Conservation (phyloP, 2,888 invertebrate genomes). For the Zelleria hepariella region DNA sequence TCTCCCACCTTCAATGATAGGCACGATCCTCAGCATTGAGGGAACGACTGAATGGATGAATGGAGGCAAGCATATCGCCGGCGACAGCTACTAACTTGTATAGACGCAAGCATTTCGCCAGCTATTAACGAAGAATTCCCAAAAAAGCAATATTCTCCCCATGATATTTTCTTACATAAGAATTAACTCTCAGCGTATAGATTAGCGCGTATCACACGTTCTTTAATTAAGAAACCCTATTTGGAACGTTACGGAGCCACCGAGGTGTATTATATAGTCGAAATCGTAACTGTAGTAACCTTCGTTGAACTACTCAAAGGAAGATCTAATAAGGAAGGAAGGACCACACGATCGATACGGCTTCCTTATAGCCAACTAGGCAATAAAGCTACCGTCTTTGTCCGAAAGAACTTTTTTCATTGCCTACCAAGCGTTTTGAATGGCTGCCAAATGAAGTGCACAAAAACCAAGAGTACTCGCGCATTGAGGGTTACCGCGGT, state of each 20-base stretch:
- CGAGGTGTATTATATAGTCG: no score
- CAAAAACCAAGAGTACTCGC: background rate
- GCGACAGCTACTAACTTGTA: no score
- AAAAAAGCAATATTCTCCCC: no score
- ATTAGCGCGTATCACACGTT: background rate
- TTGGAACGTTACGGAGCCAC: background rate
- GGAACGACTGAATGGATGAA: no score
- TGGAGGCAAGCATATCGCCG: no score
- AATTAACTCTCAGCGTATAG: background rate
- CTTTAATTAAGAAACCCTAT: background rate
- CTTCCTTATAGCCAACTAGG: slow-evolving; percentile 26
- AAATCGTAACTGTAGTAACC: background rate
- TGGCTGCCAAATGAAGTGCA: slow-evolving; percentile 29
- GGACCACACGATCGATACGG: slow-evolving; percentile 17
- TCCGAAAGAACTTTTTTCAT: no score
- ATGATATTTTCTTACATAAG: background rate
- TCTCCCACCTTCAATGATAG: no score
- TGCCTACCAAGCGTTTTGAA: slow-evolving; percentile 33
- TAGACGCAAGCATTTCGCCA: no score
- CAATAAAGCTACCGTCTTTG: slow-evolving; percentile 18
- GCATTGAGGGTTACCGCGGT: background rate
- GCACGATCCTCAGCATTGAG: no score
- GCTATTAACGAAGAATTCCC: no score
- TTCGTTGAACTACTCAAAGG: slow-evolving; percentile 19
- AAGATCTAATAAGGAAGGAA: slow-evolving; percentile 44